These are phyloP conservation scores for Oryzias melastigma DNA, from an alignment of 2,113 vertebrate species.

Conservation along the genomic window DNA sequence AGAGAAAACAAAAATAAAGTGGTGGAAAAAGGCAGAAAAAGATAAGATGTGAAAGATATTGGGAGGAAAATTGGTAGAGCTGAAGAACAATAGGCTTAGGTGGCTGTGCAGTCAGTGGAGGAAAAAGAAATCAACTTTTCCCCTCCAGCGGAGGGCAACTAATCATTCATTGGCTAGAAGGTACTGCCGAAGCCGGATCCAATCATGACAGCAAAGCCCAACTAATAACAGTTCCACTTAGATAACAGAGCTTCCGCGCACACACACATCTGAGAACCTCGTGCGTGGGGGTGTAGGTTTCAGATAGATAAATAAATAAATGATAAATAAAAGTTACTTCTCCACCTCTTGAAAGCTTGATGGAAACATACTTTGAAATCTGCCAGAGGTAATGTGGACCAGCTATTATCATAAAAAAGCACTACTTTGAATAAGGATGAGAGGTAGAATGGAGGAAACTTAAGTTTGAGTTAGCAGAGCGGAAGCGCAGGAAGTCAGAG, in stretches of 20 bases:
- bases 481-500: slow-evolving; percentile 29
- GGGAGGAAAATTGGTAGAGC: slow-evolving; percentile 61
- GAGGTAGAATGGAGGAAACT: slow-evolving; percentile 46
- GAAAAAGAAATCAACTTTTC: slow-evolving; percentile 74
- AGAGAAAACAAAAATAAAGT: slow-evolving; percentile 46
- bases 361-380: slow-evolving; percentile 62
- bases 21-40: slow-evolving; percentile 48
- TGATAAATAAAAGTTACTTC: slow-evolving; percentile 9
- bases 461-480: slow-evolving; percentile 12
- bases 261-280: slow-evolving; percentile 43
- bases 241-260: slow-evolving; percentile 59
- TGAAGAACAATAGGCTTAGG: slow-evolving; percentile 62
- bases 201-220: slow-evolving; percentile 57
- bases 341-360: slow-evolving; percentile 29
- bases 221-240: slow-evolving; percentile 71
- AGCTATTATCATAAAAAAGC: slow-evolving; percentile 75
- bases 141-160: slow-evolving; percentile 71
- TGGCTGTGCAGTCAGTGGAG: slow-evolving; percentile 48
- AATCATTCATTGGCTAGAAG: slow-evolving; percentile 69
- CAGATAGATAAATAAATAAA: slow-evolving; percentile 53
- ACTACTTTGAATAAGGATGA: slow-evolving; percentile 56
- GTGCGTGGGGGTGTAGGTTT: slow-evolving; percentile 29
- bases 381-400: slow-evolving; percentile 60
- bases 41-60: slow-evolving; percentile 67
- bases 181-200: slow-evolving; percentile 54